Base-by-base conservation (phyloP, 35 echinoderm and acorn worm species). In the Ophiothrix spiculata region DNA sequence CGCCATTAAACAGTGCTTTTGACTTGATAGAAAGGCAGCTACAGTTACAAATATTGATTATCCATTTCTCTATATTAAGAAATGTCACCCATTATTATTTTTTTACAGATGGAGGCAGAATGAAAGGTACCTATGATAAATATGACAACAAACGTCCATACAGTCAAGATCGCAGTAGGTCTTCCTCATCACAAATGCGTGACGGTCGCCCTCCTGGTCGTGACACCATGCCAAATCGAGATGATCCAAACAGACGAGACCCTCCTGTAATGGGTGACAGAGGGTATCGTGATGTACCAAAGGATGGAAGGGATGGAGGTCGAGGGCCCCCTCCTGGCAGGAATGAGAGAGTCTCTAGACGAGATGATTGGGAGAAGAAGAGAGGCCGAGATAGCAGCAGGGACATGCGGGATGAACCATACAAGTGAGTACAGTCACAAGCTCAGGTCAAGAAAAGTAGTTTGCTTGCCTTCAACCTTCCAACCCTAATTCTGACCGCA, bases 291-390 rank as follows among this genome's bases (percentile, higher is more conserved):
- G n/a, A n/a, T n/a, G n/a, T n/a, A 69, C 17, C 23, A 69, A 69
- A 69, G 60, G 29, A 25, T 25, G 16, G 4, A 28, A 28, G 17
- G 60, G 60, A 25, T 4, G 60, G 10, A 69, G 4, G 60, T 25
- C 60, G n/a, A 69, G 45, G 8, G 8, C 45, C 45, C 8, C 8
- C 45, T 54, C 60, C 60, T 12, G 60, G 60, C 4, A 69, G 63
- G 81, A 64, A 77, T 39, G 88, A 90, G 76, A 69, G 88, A 75
- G 88, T 84, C 29, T 90, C 88, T 0, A 60, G 88, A 11, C 79
- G 88, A 49, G 88, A 90, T 21, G 88, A 90, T 64, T 90, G 88
- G 88, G 88, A 90, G 39, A 82, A 80, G 34, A 82, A 60, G 45
- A 84, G 81, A 32, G 56, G n/a, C n/a, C 63, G 81, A 84, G 81